Conservation (phyloP, 1,140 invertebrate genomes). For the Eufriesea mexicana region DNA sequence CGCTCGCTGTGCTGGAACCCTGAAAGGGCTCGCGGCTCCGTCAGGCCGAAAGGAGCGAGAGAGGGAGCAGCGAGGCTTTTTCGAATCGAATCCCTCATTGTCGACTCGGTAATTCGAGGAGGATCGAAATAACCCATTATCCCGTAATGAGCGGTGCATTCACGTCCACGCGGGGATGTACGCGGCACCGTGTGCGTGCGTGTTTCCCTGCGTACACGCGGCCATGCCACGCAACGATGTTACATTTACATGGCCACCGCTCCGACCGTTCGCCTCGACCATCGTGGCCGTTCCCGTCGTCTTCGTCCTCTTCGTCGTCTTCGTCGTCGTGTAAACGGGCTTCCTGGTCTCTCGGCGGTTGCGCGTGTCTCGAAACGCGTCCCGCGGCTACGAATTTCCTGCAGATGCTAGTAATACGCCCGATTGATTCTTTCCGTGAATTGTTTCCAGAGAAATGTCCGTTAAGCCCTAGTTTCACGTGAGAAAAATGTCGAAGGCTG, state of each 20-base stretch:
- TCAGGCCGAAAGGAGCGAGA: constrained; percentile 13
- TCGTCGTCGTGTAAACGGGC: neutral
- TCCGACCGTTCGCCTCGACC: neutral
- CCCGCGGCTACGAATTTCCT: neutral
- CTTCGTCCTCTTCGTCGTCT: no score
- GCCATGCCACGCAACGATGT: constrained; percentile 9
- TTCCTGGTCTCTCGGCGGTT: neutral
- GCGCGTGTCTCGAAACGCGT: neutral
- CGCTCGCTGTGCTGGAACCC: constrained; percentile 41
- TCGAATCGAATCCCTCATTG: constrained; percentile 77
- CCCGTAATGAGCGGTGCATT: constrained; percentile 76
- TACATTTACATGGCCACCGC: constrained; percentile 33
- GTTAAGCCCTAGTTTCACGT: neutral
- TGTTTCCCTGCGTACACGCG: constrained; percentile 18
- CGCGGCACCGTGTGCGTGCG: constrained; percentile 7
- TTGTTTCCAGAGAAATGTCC: neutral
- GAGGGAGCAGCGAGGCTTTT: constrained; percentile 55
- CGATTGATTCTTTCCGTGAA: neutral
- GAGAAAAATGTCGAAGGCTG: neutral
- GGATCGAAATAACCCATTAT: constrained; percentile 79
- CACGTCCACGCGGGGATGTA: constrained; percentile 51
- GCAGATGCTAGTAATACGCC: neutral
- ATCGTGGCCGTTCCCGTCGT: no score
- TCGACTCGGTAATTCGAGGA: constrained; percentile 78
- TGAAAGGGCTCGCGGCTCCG: constrained; percentile 43